Conservation (phyloP, 2,797 vertebrate genomes). For the Nannoperca australis region DNA sequence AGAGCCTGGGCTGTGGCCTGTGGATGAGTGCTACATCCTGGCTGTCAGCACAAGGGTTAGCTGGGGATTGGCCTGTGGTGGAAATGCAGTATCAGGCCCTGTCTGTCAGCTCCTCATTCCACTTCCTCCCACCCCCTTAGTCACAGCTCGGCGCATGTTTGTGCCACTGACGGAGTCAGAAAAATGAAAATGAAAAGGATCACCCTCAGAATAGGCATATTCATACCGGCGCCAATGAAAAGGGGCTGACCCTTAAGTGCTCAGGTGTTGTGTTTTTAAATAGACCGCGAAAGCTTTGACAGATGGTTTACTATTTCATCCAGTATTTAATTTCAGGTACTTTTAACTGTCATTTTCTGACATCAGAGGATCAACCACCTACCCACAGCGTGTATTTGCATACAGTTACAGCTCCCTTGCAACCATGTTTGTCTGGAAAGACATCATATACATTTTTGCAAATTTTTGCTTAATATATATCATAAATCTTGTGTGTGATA, state of each 20-base stretch:
- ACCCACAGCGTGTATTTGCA: constrained; percentile 72
- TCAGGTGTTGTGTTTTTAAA: constrained; percentile 87
- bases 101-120: constrained; percentile 85
- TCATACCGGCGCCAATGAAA: constrained; percentile 77
- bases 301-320: constrained; percentile 83
- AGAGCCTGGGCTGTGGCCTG: constrained; percentile 77
- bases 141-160: too few relatives aligned
- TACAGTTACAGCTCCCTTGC: constrained; percentile 65
- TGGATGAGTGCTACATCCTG: constrained; percentile 87
- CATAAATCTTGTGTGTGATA: constrained; percentile 42
- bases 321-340: constrained; percentile 82
- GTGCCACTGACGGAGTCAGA: too few relatives aligned
- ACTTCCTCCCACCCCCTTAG: constrained; percentile 72
- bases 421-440: constrained; percentile 27
- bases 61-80: constrained; percentile 81
- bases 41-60: constrained; percentile 84
- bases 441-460: constrained; percentile 55
- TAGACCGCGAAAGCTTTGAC: constrained; percentile 84
- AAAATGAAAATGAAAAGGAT: constrained; percentile 65
- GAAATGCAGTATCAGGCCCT: constrained; percentile 80
- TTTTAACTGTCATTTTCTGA: constrained; percentile 72
- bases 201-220: constrained; percentile 78
- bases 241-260: constrained; percentile 82
- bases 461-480: constrained; percentile 46
- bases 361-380: constrained; percentile 64